Evolutionary conservation across 2,113 vertebrate species (phyloP), one percentile per base, ranked within the genome.

Genomic region (Hirundichthys speculiger): DNA sequence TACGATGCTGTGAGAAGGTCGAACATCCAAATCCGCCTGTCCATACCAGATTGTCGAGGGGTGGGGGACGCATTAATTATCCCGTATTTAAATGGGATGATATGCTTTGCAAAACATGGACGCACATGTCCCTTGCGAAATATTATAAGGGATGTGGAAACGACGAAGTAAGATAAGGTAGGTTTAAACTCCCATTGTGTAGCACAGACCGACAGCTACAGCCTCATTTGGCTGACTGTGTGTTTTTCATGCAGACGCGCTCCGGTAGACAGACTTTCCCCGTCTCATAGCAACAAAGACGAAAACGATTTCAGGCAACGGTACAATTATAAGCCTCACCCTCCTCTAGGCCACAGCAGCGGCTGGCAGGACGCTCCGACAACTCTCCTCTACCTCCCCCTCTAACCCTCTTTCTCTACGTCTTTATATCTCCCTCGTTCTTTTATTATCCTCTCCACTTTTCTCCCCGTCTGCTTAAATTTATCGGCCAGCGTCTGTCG

Each of bases 361-460:
- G 69, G 45, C 48, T n/a, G 78, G 79, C 65, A 82, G 85, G 85
- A 87, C 54, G 79, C 64, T 85, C 85, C 88, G 53, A 56, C 62
- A 45, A 69, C 64, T 38, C 51, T 48, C 56, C 69, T 68, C 63
- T 24, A 25, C 56, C 80, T 73, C 73, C 45, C 64, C 13, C 46
- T 40, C 58, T 19, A 52, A 19, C 66, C 0, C 53, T 68, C 7
- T 25, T 16, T 51, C 62, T 51, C 68, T 53, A 8, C 7, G 50
- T 11, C 48, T 59, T 64, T 72, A 64, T 80, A 43, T 34, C 52
- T 48, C 15, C 22, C 68, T 68, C 56, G 13, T 66, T 46, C 59
- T 60, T 79, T 34, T 72, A 66, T 65, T 50, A 70, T 63, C 24
- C 69, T 58, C 69, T 57, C 62, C 63, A 72, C 51, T 41, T 63